Percentiles rank a stretch among this genome's conserved stretches.
Evolutionary conservation across 2,888 invertebrate species (phyloP).

Genomic region (Parapristionchus giblindavisi): DNA sequence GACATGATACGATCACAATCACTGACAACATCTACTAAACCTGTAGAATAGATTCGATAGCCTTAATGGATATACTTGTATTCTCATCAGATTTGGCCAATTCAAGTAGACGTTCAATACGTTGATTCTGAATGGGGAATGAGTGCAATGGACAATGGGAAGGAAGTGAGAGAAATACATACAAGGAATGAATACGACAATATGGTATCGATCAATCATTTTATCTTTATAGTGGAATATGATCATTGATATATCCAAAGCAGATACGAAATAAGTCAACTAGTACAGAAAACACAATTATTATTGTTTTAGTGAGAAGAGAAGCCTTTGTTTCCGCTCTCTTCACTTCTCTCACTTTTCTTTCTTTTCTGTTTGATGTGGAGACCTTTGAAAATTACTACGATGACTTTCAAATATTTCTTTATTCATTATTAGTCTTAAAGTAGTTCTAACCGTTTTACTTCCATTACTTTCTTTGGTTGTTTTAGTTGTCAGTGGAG

Average conservation of each 20-base stretch:
- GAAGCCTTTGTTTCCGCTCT: no score
- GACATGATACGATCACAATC: constrained; percentile 15
- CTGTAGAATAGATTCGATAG: constrained; percentile 46
- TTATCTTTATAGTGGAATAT: not conserved
- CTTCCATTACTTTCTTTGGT: not conserved
- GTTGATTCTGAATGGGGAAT: constrained; percentile 44
- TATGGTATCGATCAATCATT: not conserved
- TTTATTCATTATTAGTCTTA: no score
- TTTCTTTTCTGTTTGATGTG: no score
- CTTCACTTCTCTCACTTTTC: no score
- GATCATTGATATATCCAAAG: not conserved
- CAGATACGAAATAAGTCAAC: no score
- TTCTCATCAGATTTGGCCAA: constrained; percentile 47
- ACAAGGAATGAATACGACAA: no score
- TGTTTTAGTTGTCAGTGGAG: not conserved
- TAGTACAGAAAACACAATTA: no score
- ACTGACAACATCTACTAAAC: constrained; percentile 6
- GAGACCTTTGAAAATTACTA: no score
- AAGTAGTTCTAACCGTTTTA: constrained; percentile 1
- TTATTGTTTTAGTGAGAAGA: no score
- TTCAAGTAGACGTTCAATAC: constrained; percentile 47
- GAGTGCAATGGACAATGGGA: not conserved
- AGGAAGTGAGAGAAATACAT: not conserved
- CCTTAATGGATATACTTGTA: constrained; percentile 49
- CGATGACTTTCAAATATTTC: no score